Evolutionary conservation across 2,113 vertebrate species (phyloP), one percentile per base, ranked within the genome.

Genomic region (Asarcornis scutulata): DNA sequence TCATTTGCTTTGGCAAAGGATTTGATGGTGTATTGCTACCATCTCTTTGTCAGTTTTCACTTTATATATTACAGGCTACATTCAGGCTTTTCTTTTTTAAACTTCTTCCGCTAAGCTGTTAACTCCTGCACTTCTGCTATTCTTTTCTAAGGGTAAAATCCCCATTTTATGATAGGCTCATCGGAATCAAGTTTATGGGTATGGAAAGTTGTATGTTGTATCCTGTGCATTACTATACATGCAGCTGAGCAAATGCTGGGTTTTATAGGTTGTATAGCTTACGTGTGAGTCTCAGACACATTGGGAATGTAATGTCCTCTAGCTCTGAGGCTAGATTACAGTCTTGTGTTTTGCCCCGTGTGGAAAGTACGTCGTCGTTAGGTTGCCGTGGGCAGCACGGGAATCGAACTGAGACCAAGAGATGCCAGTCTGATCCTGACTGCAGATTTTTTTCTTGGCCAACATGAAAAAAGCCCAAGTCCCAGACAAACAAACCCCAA

Each of bases 11-110:
- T 96, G 95, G 93, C 87, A 89, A 91, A 78, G 29, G 83, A 90
- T 95, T 95, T n/a, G 86, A 77, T 91, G 84, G 83, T n/a, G 81
- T 66, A 93, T 91, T 97, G 93, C 95, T 95, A 91, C 95, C 85
- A 95, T 97, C 92, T 88, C 91, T 95, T 95, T 92, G 91, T 96
- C 79, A 96, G 67, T 58, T 91, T 88, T 71, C 74, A 55, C 48
- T n/a, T 93, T 80, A 63, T 66, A 12, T 75, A 52, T 63, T 81
- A 55, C 71, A 68, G 48, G 42, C 56, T 72, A 8, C 36, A 4
- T 42, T 78, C 63, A 86, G 69, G 66, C 31, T 81, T 86, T 44
- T 40, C 23, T 66, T 81, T 59, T 64, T 67, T n/a, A 68, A 86
- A 60, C 42, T 56, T 18, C 17, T 77, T 74, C 56, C 11, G 1